A percentile compares a stretch with the other conserved stretches of the same genome.
Evolutionary conservation across 2,888 invertebrate genomes (phyloP).

Genomic region (Thysanoteuthis rhombus): DNA sequence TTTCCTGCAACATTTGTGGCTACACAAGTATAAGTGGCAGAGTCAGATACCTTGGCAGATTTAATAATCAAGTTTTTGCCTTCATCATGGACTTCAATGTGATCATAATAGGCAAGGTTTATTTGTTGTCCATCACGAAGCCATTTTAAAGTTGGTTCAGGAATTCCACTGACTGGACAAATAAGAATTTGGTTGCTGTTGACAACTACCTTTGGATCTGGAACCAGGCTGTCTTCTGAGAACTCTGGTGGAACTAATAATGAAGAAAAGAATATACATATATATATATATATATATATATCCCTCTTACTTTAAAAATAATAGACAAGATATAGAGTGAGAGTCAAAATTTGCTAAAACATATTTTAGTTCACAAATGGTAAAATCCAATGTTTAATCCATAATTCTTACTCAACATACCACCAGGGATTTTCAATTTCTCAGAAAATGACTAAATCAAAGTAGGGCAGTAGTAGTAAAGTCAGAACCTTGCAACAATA

Average conservation of each 20-base stretch:
- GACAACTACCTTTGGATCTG: slow-evolving; percentile 62
- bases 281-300: neutral
- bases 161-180: slow-evolving; percentile 61
- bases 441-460: too few relatives aligned
- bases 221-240: slow-evolving; percentile 54
- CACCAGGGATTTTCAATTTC: too few relatives aligned
- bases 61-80: slow-evolving; percentile 58
- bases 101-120: slow-evolving; percentile 41
- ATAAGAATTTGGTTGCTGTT: slow-evolving; percentile 58
- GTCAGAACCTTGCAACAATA: too few relatives aligned
- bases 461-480: too few relatives aligned
- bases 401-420: too few relatives aligned
- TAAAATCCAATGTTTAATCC: too few relatives aligned
- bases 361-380: too few relatives aligned
- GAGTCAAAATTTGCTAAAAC: too few relatives aligned
- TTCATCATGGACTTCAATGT: slow-evolving; percentile 43
- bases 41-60: slow-evolving; percentile 49
- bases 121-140: slow-evolving; percentile 53
- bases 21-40: slow-evolving; percentile 66
- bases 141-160: slow-evolving; percentile 61
- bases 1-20: slow-evolving; percentile 70
- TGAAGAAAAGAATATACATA: neutral
- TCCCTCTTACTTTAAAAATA: too few relatives aligned
- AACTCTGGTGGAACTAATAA: slow-evolving; percentile 68
- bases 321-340: too few relatives aligned